Evolutionary conservation across 2,113 vertebrate species (phyloP).

Genomic region (Seriola dumerili): DNA sequence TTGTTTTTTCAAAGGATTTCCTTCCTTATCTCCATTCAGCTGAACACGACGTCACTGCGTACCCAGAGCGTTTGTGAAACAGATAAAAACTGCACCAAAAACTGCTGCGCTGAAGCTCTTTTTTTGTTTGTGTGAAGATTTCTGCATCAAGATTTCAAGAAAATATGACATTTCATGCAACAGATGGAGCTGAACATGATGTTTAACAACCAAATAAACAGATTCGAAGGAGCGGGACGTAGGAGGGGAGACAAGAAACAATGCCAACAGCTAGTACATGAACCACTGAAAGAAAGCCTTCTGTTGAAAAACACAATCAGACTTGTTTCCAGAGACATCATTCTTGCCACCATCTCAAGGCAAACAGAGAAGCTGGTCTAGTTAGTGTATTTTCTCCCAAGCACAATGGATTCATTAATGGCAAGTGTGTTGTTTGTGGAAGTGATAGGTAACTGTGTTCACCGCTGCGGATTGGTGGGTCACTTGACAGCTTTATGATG

Average conservation of each 20-base stretch:
- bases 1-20: constrained; percentile 16
- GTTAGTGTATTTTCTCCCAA: constrained; percentile 4
- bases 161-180: constrained; percentile 19
- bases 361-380: constrained; percentile 5
- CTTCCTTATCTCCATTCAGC: not conserved
- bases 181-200: constrained; percentile 20
- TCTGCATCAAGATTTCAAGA: not conserved
- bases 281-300: constrained; percentile 21
- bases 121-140: not conserved
- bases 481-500: constrained; percentile 31
- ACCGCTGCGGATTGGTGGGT: constrained; percentile 8
- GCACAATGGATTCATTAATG: constrained; percentile 24
- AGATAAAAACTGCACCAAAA: constrained; percentile 2
- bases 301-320: constrained; percentile 11
- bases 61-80: not conserved
- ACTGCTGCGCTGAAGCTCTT: constrained; percentile 13
- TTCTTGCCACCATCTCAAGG: not conserved
- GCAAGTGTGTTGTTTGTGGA: constrained; percentile 20
- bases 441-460: constrained; percentile 21
- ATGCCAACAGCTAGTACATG: constrained; percentile 19
- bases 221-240: constrained; percentile 28
- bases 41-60: not conserved
- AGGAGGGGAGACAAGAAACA: constrained; percentile 39
- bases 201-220: constrained; percentile 36
- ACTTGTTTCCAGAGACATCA: constrained; percentile 3